A percentile compares a stretch with the other conserved stretches of the same genome.
Conservation (phyloP, 2,797 vertebrate genomes). For the Gambelia wislizenii region DNA sequence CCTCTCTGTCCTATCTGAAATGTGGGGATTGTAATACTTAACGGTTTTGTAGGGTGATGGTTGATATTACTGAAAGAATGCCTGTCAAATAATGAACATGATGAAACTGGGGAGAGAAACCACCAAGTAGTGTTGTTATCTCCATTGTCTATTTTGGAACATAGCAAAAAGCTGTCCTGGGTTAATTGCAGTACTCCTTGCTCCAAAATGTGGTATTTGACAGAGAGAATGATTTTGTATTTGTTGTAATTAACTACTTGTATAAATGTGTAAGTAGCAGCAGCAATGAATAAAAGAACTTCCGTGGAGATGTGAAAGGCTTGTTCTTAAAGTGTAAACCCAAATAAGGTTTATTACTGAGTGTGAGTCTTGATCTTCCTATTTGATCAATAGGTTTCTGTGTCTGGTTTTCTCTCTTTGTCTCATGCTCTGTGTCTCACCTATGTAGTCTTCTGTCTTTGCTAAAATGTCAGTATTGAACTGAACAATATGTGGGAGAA, state of each 20-base stretch:
- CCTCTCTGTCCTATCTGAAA: background rate
- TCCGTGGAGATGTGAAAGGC: constrained; percentile 30
- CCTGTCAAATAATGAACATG: background rate
- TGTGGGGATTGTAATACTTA: background rate
- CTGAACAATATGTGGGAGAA: background rate
- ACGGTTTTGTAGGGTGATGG: background rate
- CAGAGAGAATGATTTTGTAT: constrained; percentile 12
- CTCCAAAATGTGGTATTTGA: background rate
- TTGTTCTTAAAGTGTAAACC: constrained; percentile 34
- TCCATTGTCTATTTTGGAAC: background rate
- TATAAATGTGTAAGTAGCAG: too few species aligned
- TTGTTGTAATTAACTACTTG: background rate
- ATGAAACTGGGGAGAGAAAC: too few species aligned
- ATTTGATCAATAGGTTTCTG: constrained; percentile 61
- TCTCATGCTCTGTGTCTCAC: constrained; percentile 64
- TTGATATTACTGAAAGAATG: background rate
- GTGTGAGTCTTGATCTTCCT: constrained; percentile 61
- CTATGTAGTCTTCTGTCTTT: constrained; percentile 74
- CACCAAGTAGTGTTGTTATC: background rate
- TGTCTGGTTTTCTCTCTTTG: constrained; percentile 66
- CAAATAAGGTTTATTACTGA: constrained; percentile 56
- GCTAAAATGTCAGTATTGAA: constrained; percentile 59
- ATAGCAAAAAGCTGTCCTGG: background rate
- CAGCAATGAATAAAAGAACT: too few species aligned
- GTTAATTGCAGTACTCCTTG: background rate